These are phyloP conservation scores for Mylabris sibirica DNA, from an alignment of 2,888 invertebrate species.

Conservation along the genomic window DNA sequence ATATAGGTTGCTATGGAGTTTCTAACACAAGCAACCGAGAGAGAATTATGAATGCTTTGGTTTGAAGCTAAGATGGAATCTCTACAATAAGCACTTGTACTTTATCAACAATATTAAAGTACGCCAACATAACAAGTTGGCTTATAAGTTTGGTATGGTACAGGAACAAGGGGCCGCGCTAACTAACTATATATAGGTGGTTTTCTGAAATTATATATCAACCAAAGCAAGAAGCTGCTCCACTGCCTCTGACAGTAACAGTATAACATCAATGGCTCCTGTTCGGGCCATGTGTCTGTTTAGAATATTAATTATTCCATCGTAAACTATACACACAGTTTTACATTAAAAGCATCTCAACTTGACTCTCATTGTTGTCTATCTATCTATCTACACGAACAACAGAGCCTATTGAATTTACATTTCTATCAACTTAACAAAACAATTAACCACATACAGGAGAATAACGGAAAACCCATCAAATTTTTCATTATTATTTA, in stretches of 20 bases:
- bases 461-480: not conserved
- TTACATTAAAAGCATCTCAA: conserved; percentile 30
- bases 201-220: conserved; percentile 37
- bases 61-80: conserved; percentile 33
- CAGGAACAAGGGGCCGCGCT: conserved; percentile 41
- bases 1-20: conserved; percentile 36
- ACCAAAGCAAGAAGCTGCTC: conserved; percentile 33
- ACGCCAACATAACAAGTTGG: conserved; percentile 44
- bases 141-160: conserved; percentile 39
- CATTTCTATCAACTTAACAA: not conserved
- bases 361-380: conserved; percentile 18
- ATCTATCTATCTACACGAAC: conserved; percentile 6
- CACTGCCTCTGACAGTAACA: conserved; percentile 41
- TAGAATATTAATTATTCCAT: conserved; percentile 47
- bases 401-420: not conserved
- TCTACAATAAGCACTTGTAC: conserved; percentile 44
- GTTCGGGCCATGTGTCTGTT: conserved; percentile 43
- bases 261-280: conserved; percentile 48
- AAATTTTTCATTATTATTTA: not conserved
- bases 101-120: conserved; percentile 53
- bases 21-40: not conserved
- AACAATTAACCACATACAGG: not conserved
- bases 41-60: conserved; percentile 33
- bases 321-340: conserved; percentile 38
- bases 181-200: conserved; percentile 40